Evolutionary conservation across 92 coral and sea anemone species (phyloP).

Genomic region (Scolanthus callimorphus): DNA sequence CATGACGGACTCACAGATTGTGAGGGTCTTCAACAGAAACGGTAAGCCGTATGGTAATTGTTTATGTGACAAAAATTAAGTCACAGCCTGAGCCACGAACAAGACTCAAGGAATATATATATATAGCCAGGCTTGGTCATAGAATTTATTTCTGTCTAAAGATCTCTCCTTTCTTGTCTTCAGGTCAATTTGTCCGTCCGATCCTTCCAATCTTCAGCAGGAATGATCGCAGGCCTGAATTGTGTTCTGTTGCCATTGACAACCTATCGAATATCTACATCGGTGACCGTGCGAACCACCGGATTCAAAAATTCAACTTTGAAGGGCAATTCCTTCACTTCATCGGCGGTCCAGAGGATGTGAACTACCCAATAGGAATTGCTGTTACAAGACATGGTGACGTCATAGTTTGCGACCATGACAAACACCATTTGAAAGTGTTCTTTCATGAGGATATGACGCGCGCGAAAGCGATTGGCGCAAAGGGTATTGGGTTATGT

Average conservation of each 20-base stretch:
- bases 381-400: constrained; percentile 75
- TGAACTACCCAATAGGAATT: constrained; percentile 76
- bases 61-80: not conserved
- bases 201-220: constrained; percentile 84
- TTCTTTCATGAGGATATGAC: constrained; percentile 50
- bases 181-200: constrained; percentile 78
- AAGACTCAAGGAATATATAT: not conserved
- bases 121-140: not conserved
- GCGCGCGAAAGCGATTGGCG: constrained; percentile 49
- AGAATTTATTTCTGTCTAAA: not conserved
- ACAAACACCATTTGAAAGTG: constrained; percentile 73
- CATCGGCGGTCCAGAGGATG: constrained; percentile 76
- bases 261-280: constrained; percentile 58
- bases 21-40: constrained; percentile 66
- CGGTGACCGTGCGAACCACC: constrained; percentile 86
- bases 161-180: not conserved
- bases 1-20: constrained; percentile 83
- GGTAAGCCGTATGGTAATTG: constrained; percentile 48
- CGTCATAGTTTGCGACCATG: constrained; percentile 69
- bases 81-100: not conserved
- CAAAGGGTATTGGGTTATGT: constrained; percentile 76
- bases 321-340: constrained; percentile 79
- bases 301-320: constrained; percentile 74
- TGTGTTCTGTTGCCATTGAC: constrained; percentile 71
- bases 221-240: constrained; percentile 84